These are phyloP conservation scores for Natator depressus DNA, from an alignment of 2,113 vertebrate species.

Conservation along the genomic window DNA sequence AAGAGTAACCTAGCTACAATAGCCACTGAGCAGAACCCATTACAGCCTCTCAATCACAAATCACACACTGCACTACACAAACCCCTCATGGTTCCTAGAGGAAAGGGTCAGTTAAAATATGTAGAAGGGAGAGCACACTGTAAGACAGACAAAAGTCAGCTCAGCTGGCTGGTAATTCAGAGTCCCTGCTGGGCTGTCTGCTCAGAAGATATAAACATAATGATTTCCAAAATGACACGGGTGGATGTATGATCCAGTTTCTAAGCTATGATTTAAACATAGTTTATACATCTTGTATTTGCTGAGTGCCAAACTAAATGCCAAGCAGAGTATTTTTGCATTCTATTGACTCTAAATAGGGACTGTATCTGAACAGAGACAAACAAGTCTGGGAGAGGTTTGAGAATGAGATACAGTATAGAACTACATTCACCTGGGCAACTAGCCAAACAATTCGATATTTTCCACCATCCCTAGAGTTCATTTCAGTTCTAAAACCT, in stretches of 20 bases:
- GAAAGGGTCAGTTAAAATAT: neutral
- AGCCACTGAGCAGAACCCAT: neutral
- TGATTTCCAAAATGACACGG: neutral
- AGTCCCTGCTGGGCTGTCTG: fast-evolving
- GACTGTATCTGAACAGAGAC: neutral
- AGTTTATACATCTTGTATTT: neutral
- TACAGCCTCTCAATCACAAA: neutral
- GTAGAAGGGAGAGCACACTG: fast-evolving
- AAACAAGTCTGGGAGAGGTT: neutral
- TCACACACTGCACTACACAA: neutral
- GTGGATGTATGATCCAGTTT: neutral
- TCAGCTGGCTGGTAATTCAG: neutral
- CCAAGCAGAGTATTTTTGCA: neutral
- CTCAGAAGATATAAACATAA: neutral
- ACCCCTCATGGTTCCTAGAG: neutral
- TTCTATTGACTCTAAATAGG: neutral
- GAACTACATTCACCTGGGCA: neutral
- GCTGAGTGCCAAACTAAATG: fast-evolving
- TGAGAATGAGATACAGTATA: neutral
- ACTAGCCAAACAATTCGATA: neutral
- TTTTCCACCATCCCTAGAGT: neutral
- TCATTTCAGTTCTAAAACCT: neutral
- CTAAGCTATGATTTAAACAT: neutral
- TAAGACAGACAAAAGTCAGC: neutral
- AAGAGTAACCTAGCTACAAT: neutral